These are phyloP conservation scores for Ophion slaviceki DNA, from an alignment of 2,888 invertebrate genomes.

Conservation along the genomic window DNA sequence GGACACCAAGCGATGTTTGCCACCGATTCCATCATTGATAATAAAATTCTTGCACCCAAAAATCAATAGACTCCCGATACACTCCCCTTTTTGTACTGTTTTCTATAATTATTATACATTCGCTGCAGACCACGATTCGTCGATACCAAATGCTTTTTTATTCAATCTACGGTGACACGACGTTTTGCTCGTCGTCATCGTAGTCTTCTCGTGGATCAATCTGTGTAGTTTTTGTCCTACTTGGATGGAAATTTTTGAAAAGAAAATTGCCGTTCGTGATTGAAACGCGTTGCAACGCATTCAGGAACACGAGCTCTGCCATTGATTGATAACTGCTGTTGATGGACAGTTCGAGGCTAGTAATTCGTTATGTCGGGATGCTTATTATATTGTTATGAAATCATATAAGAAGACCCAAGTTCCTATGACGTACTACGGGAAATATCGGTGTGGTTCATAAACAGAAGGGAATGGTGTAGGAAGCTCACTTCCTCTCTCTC, in stretches of 20 bases:
- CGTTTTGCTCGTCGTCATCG: background rate
- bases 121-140: background rate
- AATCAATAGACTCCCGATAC: too few relatives aligned
- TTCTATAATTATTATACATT: background rate
- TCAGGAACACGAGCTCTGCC: background rate
- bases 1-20: too few relatives aligned
- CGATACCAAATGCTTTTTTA: background rate
- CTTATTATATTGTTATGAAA: constrained; percentile 14
- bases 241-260: background rate
- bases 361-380: background rate
- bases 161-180: background rate
- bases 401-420: background rate
- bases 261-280: constrained; percentile 54
- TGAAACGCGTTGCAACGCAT: constrained; percentile 13
- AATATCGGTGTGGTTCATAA: background rate
- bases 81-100: background rate
- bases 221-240: background rate
- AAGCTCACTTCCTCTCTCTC: background rate
- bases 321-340: constrained; percentile 14
- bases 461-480: background rate
- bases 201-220: background rate
- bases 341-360: background rate
- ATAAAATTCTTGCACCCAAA: too few relatives aligned
- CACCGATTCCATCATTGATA: too few relatives aligned
- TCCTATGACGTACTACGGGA: background rate